A percentile compares a stretch with the other conserved stretches of the same genome.
Conservation (phyloP, 53 echinoderm and acorn worm genomes). For the Antedon mediterranea region DNA sequence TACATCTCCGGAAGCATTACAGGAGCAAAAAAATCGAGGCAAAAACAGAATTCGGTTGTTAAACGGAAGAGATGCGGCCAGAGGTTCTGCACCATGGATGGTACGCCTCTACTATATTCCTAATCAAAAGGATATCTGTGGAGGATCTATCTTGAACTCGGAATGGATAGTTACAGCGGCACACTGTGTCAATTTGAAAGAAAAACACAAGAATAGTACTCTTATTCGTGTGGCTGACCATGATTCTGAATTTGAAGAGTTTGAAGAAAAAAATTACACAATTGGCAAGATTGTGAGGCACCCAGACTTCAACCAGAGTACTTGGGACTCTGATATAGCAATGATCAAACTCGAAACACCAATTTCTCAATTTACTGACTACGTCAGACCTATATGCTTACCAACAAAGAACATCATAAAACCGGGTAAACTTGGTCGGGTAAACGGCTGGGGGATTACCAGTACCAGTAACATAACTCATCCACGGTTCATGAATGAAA, state of each 20-base stretch:
- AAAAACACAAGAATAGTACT: neutral
- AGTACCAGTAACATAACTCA: conserved; percentile 34
- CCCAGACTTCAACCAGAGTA: conserved; percentile 12
- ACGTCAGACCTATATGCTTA: conserved; percentile 65
- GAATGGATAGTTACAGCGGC: conserved; percentile 75
- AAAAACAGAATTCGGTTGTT: neutral
- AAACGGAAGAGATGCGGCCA: conserved; percentile 27
- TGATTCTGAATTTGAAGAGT: conserved; percentile 25
- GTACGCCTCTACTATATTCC: conserved; percentile 32
- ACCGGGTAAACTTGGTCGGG: conserved; percentile 17
- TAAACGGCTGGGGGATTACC: conserved; percentile 63
- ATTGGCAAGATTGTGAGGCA: conserved; percentile 21
- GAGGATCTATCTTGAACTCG: conserved; percentile 51
- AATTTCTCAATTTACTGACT: conserved; percentile 41
- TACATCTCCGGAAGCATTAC: neutral
- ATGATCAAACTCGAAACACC: too few species aligned
- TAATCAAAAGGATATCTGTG: conserved; percentile 29
- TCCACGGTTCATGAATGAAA: conserved; percentile 45
- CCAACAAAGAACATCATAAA: conserved; percentile 9
- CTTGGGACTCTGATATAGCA: conserved; percentile 48
- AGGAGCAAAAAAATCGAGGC: neutral
- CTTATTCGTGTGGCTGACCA: conserved; percentile 60
- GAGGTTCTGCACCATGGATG: conserved; percentile 80
- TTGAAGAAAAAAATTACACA: conserved; percentile 19
- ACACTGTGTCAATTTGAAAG: conserved; percentile 25